Conservation (phyloP, 2,797 vertebrate genomes). For the Poecilia picta region DNA sequence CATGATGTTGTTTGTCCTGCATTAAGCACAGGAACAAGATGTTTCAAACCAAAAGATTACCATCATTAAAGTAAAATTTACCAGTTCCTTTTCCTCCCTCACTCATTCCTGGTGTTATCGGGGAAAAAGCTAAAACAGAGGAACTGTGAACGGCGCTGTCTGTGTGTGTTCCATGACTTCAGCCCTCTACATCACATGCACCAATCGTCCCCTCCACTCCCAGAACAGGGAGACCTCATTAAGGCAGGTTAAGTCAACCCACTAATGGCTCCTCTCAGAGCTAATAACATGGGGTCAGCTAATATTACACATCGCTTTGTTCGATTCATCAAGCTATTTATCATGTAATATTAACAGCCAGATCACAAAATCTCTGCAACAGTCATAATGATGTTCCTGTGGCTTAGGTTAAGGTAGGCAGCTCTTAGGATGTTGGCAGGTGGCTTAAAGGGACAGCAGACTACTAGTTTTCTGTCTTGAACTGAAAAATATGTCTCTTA, state of each 20-base stretch:
- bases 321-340: conserved; percentile 75
- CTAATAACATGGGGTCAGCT: conserved; percentile 78
- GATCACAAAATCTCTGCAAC: conserved; percentile 66
- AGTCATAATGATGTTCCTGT: conserved; percentile 65
- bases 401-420: conserved; percentile 60
- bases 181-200: conserved; percentile 62
- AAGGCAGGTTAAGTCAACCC: conserved; percentile 79
- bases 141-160: conserved; percentile 9
- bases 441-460: conserved; percentile 54
- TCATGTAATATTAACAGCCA: conserved; percentile 76
- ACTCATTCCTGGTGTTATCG: neutral
- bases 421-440: conserved; percentile 54
- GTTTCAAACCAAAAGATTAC: neutral
- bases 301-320: conserved; percentile 78
- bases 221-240: conserved; percentile 80
- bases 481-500: conserved; percentile 61
- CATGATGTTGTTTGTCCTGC: neutral
- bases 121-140: conserved; percentile 22
- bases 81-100: neutral
- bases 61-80: conserved; percentile 18
- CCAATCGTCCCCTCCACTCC: conserved; percentile 66
- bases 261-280: conserved; percentile 80
- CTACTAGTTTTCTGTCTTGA: conserved; percentile 21
- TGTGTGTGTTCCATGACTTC: conserved; percentile 39
- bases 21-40: neutral